Base-by-base conservation (phyloP, 53 echinoderm and acorn worm species). In the Zoroaster sp. region DNA sequence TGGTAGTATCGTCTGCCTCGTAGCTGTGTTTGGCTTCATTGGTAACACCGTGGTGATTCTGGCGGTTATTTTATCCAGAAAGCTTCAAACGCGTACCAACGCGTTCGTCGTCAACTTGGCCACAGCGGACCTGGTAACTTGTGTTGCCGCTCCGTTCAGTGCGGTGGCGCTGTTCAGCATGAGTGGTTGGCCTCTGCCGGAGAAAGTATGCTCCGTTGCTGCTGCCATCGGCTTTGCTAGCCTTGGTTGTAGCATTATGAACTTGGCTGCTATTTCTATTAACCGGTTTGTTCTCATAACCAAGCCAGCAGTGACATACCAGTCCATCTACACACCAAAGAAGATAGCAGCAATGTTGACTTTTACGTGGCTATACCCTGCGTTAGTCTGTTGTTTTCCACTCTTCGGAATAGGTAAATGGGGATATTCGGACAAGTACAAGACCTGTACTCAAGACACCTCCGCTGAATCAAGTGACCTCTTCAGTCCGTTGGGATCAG, bases 341-440 rank as follows among this genome's bases (percentile, higher is more conserved):
- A 88, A 88, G 46, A 88, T 88, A 18, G 69, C 75, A 4, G 23
- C 83, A 12, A 94, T 94, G 94, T 23, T 94, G 11, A 33, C 45
- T 1, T 8, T 47, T 2, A 88, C 85, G 3, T 94, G 91, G 91
- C 41, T 83, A 39, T 91, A 89, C 46, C 89, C 83, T 15, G 23
- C 68, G 9, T 63, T 80, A 0, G 13, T 63, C 40, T 40, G 80
- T 14, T 65, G 4, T 4, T 38, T 80, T 21, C 80, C 80, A n/a
- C 8, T 87, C 18, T 59, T 88, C 18, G 93, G 87, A 0, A 73
- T 93, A 3, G 93, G 93, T 23, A 49, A 87, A 32, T 59, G 90
- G 39, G 93, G 93, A 0, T 93, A 93, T 53, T 87, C 90, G 0
- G 69, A 80, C 8, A 73, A 83, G 54, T 93, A 93, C 83, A 93